phyloP scores from a whole-genome alignment of 1,140 invertebrate species.

The Matsumurasca onukii region DNA sequence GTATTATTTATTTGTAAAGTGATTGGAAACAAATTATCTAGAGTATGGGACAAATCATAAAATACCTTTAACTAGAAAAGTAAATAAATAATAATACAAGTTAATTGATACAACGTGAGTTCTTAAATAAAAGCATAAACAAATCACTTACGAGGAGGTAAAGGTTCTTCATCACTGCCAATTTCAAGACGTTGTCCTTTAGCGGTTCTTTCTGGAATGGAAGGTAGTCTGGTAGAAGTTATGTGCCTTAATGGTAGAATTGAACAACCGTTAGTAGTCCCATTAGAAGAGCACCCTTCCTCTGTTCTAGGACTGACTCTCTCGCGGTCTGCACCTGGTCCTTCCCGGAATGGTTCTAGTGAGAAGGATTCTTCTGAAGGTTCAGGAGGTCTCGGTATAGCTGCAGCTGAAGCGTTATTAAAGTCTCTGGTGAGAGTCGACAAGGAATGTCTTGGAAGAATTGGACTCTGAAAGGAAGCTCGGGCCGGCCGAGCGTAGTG shows the following conservation, averaged over 20 bases:
- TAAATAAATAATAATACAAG: not conserved
- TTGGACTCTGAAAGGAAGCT: constrained; percentile 44
- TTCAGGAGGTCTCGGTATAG: not conserved
- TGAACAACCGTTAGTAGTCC: constrained; percentile 6
- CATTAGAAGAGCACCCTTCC: not conserved
- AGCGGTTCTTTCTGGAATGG: constrained; percentile 71
- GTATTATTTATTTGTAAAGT: not conserved
- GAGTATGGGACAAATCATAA: not conserved
- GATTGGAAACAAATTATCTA: too few species aligned
- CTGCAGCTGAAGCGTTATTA: constrained; percentile 7
- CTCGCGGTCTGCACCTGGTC: constrained; percentile 28
- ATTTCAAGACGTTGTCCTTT: constrained; percentile 62
- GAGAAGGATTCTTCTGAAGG: constrained; percentile 30
- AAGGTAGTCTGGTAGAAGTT: constrained; percentile 73
- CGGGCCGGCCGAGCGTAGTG: constrained; percentile 66
- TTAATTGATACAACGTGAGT: too few species aligned
- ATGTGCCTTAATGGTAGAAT: constrained; percentile 66
- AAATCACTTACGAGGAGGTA: constrained; percentile 73
- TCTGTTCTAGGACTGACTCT: constrained; percentile 31
- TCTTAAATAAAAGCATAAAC: not conserved
- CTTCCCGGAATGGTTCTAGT: constrained; percentile 19
- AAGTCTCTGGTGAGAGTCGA: not conserved
- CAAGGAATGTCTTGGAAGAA: constrained; percentile 31
- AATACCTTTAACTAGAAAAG: not conserved
- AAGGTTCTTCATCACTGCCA: constrained; percentile 69